Evolutionary conservation across 2,113 vertebrate genomes (phyloP).

Genomic region (Nothobranchius furzeri): DNA sequence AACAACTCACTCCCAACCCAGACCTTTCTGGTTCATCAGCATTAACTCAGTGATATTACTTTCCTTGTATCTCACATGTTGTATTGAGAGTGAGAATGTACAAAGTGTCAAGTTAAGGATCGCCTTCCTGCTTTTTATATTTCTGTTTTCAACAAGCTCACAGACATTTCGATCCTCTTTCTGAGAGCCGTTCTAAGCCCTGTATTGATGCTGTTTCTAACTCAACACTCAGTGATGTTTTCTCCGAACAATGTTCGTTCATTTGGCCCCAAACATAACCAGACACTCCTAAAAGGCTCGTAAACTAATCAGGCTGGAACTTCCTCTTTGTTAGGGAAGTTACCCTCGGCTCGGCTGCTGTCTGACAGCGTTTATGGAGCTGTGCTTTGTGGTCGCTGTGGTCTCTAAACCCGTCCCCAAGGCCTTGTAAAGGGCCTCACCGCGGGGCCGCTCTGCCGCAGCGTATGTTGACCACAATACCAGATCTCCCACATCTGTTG

Average conservation of each 20-base stretch:
- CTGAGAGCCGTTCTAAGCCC: too few species aligned
- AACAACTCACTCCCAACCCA: too few species aligned
- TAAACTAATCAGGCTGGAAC: background rate
- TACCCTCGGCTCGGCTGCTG: conserved; percentile 10
- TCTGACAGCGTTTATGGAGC: conserved; percentile 60
- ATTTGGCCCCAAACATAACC: background rate
- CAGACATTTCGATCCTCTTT: too few species aligned
- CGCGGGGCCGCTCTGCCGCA: conserved; percentile 46
- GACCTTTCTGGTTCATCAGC: too few species aligned
- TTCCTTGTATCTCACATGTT: too few species aligned
- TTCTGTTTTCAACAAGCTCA: too few species aligned
- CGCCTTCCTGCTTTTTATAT: too few species aligned
- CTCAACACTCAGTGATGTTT: background rate
- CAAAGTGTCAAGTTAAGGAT: too few species aligned
- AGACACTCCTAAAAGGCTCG: background rate
- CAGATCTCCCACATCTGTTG: conserved; percentile 67
- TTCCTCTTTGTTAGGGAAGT: background rate
- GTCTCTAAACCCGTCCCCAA: conserved; percentile 50
- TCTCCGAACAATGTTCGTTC: background rate
- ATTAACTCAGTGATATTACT: too few species aligned
- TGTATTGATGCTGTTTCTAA: too few species aligned
- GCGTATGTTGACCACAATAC: conserved; percentile 52
- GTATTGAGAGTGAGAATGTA: too few species aligned
- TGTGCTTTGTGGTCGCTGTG: conserved; percentile 58
- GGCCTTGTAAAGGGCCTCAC: conserved; percentile 65